phyloP scores from a whole-genome alignment of 2,113 vertebrate genomes.

The Takifugu flavidus region DNA sequence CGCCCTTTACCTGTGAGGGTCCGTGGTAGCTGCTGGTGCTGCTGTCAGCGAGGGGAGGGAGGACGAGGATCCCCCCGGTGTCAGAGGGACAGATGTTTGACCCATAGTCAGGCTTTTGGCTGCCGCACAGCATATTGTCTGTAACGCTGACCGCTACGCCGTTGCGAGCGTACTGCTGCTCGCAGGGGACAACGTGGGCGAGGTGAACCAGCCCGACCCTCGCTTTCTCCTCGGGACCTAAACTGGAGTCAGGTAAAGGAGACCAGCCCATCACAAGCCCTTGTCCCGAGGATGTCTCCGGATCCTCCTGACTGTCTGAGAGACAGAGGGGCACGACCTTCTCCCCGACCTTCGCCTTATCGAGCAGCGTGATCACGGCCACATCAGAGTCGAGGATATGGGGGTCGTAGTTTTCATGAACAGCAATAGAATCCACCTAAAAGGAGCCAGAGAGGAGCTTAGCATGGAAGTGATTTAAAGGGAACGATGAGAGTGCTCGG shows the following conservation, averaged over 20 bases:
- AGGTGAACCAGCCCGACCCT: conserved; percentile 82
- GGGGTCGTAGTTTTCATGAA: conserved; percentile 92
- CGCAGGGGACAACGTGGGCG: conserved; percentile 86
- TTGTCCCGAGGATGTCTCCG: conserved; percentile 60
- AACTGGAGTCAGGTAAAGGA: conserved; percentile 73
- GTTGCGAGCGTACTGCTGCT: conserved; percentile 88
- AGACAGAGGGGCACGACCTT: conserved; percentile 90
- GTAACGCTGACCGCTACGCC: conserved; percentile 89
- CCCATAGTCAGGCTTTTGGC: conserved; percentile 69
- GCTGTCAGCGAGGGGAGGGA: conserved; percentile 59
- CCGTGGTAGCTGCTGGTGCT: conserved; percentile 11
- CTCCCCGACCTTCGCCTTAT: conserved; percentile 90
- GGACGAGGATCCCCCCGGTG: conserved; percentile 87
- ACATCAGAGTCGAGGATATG: conserved; percentile 91
- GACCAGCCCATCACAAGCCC: conserved; percentile 91
- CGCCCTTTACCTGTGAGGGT: conserved; percentile 56
- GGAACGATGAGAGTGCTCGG: neutral
- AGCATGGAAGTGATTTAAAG: neutral
- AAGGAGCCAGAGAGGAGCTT: conserved; percentile 1
- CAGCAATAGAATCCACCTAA: conserved; percentile 85
- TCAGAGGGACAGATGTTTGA: conserved; percentile 94
- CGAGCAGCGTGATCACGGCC: conserved; percentile 87
- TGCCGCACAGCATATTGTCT: conserved; percentile 94
- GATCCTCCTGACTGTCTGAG: conserved; percentile 69
- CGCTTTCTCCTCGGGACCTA: conserved; percentile 78